These are phyloP conservation scores for Alca torda DNA, from an alignment of 2,797 vertebrate species.

Conservation along the genomic window DNA sequence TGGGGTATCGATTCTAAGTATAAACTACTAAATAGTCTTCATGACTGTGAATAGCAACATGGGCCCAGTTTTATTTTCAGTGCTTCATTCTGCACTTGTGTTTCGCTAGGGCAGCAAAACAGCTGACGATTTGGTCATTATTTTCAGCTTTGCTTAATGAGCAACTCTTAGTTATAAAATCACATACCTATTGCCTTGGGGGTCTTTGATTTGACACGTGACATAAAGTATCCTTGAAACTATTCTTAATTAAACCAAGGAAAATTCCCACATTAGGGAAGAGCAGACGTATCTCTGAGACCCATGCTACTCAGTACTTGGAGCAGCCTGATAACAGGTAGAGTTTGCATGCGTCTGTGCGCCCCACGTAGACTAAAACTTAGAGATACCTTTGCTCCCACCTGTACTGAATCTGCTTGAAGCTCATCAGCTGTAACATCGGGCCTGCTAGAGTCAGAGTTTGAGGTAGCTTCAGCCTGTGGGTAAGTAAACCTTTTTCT, in stretches of 20 bases:
- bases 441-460: background rate
- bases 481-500: background rate
- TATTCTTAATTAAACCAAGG: background rate
- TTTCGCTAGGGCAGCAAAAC: background rate
- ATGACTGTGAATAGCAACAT: background rate
- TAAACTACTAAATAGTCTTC: background rate
- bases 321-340: background rate
- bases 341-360: background rate
- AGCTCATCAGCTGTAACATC: background rate
- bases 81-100: background rate
- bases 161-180: background rate
- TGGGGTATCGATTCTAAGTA: background rate
- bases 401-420: background rate
- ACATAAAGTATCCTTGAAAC: background rate
- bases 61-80: background rate
- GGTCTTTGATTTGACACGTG: background rate
- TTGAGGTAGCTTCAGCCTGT: background rate
- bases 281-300: background rate
- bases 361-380: background rate
- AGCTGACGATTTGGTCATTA: background rate
- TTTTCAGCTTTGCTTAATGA: background rate
- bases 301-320: background rate
- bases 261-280: background rate
- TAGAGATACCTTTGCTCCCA: background rate
- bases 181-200: background rate